These are phyloP conservation scores for Girardinichthys multiradiatus DNA, from an alignment of 2,113 vertebrate species.

Conservation along the genomic window DNA sequence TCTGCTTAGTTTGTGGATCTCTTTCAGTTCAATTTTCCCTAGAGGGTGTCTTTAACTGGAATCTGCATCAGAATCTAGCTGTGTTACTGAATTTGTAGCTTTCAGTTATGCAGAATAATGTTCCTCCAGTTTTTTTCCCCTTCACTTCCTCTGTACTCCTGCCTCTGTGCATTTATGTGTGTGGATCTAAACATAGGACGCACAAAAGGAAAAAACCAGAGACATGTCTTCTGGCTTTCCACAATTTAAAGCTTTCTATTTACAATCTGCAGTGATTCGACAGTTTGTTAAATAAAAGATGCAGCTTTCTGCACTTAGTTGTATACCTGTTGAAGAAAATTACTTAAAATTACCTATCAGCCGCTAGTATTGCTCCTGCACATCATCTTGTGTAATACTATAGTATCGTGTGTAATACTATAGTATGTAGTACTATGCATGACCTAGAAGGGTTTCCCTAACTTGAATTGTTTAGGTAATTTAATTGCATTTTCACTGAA, in stretches of 20 bases:
- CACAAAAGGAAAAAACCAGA: slow-evolving; percentile 11
- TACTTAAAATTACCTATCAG: too few species aligned
- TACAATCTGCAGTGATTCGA: background rate
- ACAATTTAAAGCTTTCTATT: slow-evolving; percentile 22
- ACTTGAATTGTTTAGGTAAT: background rate
- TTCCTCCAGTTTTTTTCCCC: slow-evolving; percentile 14
- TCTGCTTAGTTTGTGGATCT: slow-evolving; percentile 26
- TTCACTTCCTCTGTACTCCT: slow-evolving; percentile 11
- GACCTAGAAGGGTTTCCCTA: background rate
- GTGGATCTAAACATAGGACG: slow-evolving; percentile 1
- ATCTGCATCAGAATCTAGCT: slow-evolving; percentile 35
- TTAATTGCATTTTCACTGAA: too few species aligned
- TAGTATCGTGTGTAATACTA: too few species aligned
- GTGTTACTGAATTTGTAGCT: slow-evolving; percentile 34
- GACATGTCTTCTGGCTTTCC: slow-evolving; percentile 31
- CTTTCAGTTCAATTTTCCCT: slow-evolving; percentile 25
- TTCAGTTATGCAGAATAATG: slow-evolving; percentile 24
- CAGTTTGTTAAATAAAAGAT: background rate
- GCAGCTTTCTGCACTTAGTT: background rate
- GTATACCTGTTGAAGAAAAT: too few species aligned
- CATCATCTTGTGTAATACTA: too few species aligned
- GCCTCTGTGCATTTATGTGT: background rate
- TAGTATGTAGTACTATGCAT: too few species aligned
- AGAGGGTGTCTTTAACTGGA: slow-evolving; percentile 30
- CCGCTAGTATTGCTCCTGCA: too few species aligned